Percentiles rank a stretch among this genome's conserved stretches.
Evolutionary conservation across 2,113 vertebrate genomes (phyloP).

Genomic region (Nothocercus nigrocapillus): DNA sequence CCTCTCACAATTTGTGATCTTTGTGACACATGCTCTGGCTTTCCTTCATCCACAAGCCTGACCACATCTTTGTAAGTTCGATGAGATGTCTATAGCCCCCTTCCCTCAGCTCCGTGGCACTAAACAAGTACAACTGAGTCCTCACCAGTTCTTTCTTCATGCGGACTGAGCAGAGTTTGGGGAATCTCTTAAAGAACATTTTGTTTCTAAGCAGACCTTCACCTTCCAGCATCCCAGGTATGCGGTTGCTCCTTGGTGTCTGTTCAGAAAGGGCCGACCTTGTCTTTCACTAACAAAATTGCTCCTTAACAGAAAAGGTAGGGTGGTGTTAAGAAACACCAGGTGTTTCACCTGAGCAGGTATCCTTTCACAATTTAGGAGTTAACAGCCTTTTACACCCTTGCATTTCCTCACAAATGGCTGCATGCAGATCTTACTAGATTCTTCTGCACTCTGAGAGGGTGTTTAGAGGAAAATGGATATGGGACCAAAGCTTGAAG

Average conservation of each 20-base stretch:
- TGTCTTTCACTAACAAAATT: not conserved
- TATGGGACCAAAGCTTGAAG: not conserved
- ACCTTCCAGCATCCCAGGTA: not conserved
- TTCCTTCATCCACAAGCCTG: constrained; percentile 30
- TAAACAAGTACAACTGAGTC: not conserved
- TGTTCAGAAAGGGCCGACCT: not conserved
- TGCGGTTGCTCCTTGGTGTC: not conserved
- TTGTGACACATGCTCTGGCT: constrained; percentile 12
- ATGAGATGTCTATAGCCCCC: not conserved
- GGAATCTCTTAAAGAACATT: not conserved
- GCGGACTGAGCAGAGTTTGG: not conserved
- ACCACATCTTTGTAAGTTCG: not conserved
- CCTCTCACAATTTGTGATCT: not conserved
- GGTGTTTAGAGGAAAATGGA: not conserved
- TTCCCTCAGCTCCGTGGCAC: not conserved
- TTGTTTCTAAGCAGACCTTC: not conserved
- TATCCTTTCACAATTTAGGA: not conserved
- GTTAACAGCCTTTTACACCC: not conserved
- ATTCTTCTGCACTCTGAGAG: not conserved
- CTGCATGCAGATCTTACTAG: not conserved
- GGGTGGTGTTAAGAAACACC: not conserved
- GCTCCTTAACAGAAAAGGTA: not conserved
- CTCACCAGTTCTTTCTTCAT: not conserved
- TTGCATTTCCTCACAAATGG: not conserved
- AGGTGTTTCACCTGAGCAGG: not conserved